Evolutionary conservation across 2,888 invertebrate genomes (phyloP).

Genomic region (Willowsia nigromaculata): DNA sequence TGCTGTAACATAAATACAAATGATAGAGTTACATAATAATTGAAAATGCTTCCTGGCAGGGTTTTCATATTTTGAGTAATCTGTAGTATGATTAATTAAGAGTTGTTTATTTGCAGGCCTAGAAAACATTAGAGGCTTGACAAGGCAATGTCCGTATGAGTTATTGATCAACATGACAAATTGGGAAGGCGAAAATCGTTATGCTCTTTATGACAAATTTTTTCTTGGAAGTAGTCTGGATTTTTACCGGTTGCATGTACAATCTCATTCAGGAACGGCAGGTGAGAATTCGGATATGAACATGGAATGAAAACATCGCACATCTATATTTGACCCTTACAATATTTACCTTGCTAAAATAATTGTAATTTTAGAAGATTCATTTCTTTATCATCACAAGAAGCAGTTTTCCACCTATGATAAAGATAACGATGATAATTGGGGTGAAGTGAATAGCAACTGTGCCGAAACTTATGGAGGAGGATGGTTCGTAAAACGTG

Average conservation of each 20-base stretch:
- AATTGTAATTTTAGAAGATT: constrained; percentile 57
- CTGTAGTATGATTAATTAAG: no score
- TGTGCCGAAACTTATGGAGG: constrained; percentile 69
- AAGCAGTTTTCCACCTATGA: constrained; percentile 70
- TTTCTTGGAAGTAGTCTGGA: constrained; percentile 60
- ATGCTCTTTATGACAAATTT: constrained; percentile 69
- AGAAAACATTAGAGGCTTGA: constrained; percentile 62
- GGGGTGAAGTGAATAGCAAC: constrained; percentile 60
- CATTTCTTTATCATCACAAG: constrained; percentile 68
- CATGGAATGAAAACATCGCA: not conserved
- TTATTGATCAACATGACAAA: constrained; percentile 72
- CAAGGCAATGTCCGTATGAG: constrained; percentile 67
- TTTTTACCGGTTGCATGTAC: constrained; percentile 62
- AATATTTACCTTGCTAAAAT: not conserved
- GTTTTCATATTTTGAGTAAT: no score
- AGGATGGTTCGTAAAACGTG: constrained; percentile 47
- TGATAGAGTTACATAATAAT: no score
- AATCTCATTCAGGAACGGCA: constrained; percentile 70
- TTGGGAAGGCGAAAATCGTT: constrained; percentile 69
- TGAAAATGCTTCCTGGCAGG: no score
- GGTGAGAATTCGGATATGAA: constrained; percentile 39
- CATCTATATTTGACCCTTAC: not conserved
- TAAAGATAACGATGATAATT: constrained; percentile 68
- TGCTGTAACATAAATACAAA: no score
- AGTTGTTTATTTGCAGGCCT: constrained; percentile 64